phyloP scores from a whole-genome alignment of 2,113 vertebrate genomes.

The Gopherus flavomarginatus region DNA sequence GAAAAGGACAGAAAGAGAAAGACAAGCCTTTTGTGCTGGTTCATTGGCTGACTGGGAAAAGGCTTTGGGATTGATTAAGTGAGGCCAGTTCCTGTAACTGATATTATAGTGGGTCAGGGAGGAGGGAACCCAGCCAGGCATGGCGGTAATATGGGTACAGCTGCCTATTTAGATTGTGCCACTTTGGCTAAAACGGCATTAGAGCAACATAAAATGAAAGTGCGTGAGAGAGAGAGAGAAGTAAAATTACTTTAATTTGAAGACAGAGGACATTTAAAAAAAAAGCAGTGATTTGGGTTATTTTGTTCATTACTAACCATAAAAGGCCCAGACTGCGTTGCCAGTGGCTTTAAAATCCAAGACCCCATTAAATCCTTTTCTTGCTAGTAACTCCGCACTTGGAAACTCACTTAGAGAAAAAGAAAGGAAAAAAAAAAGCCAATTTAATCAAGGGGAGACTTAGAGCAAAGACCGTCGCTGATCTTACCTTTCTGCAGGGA shows the following conservation, averaged over 20 bases:
- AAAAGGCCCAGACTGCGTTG: conserved; percentile 73
- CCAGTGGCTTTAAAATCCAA: conserved; percentile 77
- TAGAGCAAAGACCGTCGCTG: neutral
- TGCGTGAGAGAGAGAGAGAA: neutral
- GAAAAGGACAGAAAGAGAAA: neutral
- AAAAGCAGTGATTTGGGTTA: conserved; percentile 71
- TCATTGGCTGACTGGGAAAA: neutral
- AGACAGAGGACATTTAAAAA: conserved; percentile 63
- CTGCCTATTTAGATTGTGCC: neutral
- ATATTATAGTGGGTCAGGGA: neutral
- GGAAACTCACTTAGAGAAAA: conserved; percentile 59
- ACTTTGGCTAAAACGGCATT: neutral
- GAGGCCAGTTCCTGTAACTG: neutral
- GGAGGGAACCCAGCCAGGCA: neutral
- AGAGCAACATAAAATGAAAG: conserved; percentile 44
- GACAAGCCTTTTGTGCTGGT: neutral
- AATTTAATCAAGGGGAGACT: conserved; percentile 52
- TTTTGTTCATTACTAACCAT: conserved; percentile 77
- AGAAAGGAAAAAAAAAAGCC: neutral
- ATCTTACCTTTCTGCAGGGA: conserved; percentile 54
- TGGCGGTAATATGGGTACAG: neutral
- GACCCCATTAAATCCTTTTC: conserved; percentile 77
- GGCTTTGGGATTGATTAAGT: conserved; percentile 2
- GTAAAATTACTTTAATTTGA: conserved; percentile 71
- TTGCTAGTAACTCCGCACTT: conserved; percentile 73